Base-by-base conservation (phyloP, 37 sponge, comb jelly and placozoan genomes). In the Lycopodina hypogea region DNA sequence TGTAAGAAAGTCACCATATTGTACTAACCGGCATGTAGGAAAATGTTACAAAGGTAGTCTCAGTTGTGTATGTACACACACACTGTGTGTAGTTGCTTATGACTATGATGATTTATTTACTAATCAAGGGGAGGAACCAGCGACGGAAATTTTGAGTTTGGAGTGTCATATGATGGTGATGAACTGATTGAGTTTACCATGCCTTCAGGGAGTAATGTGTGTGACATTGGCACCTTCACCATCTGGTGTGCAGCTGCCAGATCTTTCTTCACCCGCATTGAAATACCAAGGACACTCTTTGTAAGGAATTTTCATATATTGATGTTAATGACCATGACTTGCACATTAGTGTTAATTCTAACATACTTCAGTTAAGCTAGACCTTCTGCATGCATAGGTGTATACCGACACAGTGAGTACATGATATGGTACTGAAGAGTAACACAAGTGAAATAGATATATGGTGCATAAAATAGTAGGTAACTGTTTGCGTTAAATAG, bases 171-270 rank as follows among this genome's bases (percentile, higher is more conserved):
- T 4, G 67, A 34, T 37, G 22, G n/a, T 32, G 66, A 68, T 30
- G 68, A 68, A 32, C 37, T 66, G 35, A 48, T 68, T 50, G n/a
- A 33, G 12, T 60, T 78, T 19, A 26, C 65, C 1, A 37, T 78
- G 4, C 79, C 79, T 23, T 48, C 9, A 30, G 79, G 79, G 39
- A 35, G 26, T 23, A 69, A 78, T 56, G 69, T 69, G 45, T 68
- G 72, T 76, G 77, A 83, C 69, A 83, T 83, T 35, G 84, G 76
- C 22, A 76, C 77, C 28, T 56, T 83, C 57, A 83, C 84, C 8
- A 56, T 83, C 11, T 83, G 84, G 84, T 83, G 84, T 69, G 41
- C 35, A 53, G 57, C 45, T 23, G 32, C 38, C 34, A 51, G 35
- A 12, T 59, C 34, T 15, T 15, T 76, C 67, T 83, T 83, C 35